These are phyloP conservation scores for Rutpela maculata DNA, from an alignment of 2,888 invertebrate genomes.

Conservation along the genomic window DNA sequence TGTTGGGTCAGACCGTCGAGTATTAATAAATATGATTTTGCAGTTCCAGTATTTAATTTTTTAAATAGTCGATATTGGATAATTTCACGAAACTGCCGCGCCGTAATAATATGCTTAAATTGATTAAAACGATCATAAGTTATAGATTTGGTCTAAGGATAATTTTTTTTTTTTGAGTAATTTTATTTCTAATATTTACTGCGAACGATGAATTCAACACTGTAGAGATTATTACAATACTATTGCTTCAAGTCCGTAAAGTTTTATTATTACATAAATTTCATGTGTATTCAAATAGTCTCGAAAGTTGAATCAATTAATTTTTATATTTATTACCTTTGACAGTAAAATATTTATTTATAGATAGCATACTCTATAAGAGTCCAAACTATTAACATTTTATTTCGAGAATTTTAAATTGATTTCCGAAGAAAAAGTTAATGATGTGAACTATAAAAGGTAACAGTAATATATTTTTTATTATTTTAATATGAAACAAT, in stretches of 20 bases:
- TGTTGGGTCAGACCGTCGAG: background rate
- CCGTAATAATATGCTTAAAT: slow-evolving; percentile 4
- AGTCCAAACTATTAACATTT: background rate
- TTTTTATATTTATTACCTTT: slow-evolving; percentile 1
- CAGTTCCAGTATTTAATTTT: background rate
- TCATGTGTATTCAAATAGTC: background rate
- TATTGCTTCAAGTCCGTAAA: background rate
- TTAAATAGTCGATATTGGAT: background rate
- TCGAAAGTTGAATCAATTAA: slow-evolving; percentile 1
- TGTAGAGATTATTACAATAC: background rate
- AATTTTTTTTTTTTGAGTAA: background rate
- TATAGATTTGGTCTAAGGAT: too few relatives aligned
- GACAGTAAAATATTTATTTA: slow-evolving; percentile 1
- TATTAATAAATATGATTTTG: background rate
- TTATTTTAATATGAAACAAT: slow-evolving; percentile 17
- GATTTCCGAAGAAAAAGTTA: background rate
- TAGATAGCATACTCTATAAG: slow-evolving; percentile 5
- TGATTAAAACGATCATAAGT: background rate
- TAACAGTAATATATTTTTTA: background rate
- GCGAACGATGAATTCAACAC: background rate
- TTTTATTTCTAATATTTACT: slow-evolving; percentile 1
- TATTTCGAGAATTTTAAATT: slow-evolving; percentile 2
- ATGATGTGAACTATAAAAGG: slow-evolving; percentile 12
- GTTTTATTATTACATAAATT: background rate
- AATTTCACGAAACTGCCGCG: background rate